These are phyloP conservation scores for Heteropelma amictum DNA, from an alignment of 2,888 invertebrate species.

Conservation along the genomic window DNA sequence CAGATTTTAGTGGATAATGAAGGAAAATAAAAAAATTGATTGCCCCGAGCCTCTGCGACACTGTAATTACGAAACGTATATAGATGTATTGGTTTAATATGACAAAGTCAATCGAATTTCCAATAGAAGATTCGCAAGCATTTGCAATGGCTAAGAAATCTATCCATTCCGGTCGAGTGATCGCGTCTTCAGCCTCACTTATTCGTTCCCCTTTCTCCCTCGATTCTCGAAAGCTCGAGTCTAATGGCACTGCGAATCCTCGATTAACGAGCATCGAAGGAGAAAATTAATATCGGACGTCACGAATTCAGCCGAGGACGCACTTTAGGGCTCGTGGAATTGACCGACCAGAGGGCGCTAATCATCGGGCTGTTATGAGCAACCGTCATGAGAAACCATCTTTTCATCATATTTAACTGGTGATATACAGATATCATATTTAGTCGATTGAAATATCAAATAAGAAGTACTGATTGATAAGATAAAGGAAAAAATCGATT, in stretches of 20 bases:
- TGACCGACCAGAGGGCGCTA: conserved; percentile 34
- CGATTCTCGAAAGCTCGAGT: conserved; percentile 47
- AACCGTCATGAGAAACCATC: conserved; percentile 19
- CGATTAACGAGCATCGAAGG: conserved; percentile 59
- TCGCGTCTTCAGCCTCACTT: conserved; percentile 30
- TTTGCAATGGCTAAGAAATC: conserved; percentile 42
- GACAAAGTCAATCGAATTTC: conserved; percentile 29
- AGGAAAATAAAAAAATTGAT: conserved; percentile 40
- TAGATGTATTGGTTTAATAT: background rate
- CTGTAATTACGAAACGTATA: background rate
- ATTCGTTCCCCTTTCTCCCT: conserved; percentile 23
- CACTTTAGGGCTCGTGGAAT: conserved; percentile 47
- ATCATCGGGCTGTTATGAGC: conserved; percentile 21
- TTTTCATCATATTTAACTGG: background rate
- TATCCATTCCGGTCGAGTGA: conserved; percentile 54
- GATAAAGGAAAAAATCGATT: no score
- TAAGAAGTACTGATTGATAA: no score
- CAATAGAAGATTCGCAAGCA: conserved; percentile 34
- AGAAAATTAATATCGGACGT: conserved; percentile 61
- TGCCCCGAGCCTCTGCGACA: conserved; percentile 10
- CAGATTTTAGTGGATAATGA: conserved; percentile 39
- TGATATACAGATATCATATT: no score
- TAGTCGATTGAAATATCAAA: no score
- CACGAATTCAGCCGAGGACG: conserved; percentile 54
- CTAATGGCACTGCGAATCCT: conserved; percentile 42